phyloP scores from a whole-genome alignment of 1,140 invertebrate species.

The Musca domestica region DNA sequence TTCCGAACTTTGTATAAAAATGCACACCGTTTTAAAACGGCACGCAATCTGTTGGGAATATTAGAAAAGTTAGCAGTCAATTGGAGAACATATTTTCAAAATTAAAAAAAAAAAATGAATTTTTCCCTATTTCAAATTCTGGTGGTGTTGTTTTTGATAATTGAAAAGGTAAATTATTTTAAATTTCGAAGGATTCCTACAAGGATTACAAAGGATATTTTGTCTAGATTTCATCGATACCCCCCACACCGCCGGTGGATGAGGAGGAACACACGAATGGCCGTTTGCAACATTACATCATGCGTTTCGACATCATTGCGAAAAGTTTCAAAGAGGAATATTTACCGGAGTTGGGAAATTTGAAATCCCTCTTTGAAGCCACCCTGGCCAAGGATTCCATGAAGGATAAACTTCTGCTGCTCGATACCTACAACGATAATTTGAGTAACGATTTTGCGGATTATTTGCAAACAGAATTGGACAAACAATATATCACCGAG shows the following conservation, averaged over 20 bases:
- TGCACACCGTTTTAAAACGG: too few relatives aligned
- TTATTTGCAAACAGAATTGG: neutral
- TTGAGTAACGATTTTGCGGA: neutral
- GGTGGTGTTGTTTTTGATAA: neutral
- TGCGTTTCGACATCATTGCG: neutral
- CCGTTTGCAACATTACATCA: neutral
- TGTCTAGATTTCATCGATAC: too few relatives aligned
- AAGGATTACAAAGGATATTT: too few relatives aligned
- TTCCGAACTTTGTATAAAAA: too few relatives aligned
- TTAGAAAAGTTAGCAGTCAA: too few relatives aligned
- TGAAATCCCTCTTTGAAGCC: neutral
- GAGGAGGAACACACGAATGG: neutral
- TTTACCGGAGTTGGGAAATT: neutral
- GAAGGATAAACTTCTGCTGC: neutral
- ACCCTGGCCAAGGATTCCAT: neutral
- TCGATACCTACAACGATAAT: neutral
- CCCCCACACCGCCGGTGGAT: neutral
- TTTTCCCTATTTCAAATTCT: neutral
- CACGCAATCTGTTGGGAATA: too few relatives aligned
- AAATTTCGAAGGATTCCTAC: neutral
- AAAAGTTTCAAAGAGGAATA: neutral
- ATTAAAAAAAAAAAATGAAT: neutral
- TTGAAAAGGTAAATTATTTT: neutral
- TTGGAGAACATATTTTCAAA: neutral
- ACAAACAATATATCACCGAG: constrained; percentile 5